phyloP scores from a whole-genome alignment of 2,888 invertebrate genomes.

The Mylabris sibirica region DNA sequence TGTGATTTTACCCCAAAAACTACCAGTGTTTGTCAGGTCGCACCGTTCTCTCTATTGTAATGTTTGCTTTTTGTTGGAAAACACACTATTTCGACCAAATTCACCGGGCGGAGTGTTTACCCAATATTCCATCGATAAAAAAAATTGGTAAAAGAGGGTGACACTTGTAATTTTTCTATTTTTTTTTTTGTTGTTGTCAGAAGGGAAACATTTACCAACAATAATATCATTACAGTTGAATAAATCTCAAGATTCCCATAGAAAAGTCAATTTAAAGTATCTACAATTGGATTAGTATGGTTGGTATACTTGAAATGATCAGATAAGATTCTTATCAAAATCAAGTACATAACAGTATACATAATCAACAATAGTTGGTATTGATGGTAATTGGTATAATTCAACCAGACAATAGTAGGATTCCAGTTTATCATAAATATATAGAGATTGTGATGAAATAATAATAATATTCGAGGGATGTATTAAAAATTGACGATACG shows the following conservation, averaged over 20 bases:
- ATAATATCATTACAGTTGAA: slow-evolving; percentile 51
- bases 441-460: not conserved
- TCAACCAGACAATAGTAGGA: not conserved
- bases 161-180: slow-evolving; percentile 35
- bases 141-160: slow-evolving; percentile 47
- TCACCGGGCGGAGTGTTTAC: slow-evolving; percentile 59
- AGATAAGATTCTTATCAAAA: slow-evolving; percentile 31
- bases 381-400: not conserved
- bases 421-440: not conserved
- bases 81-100: slow-evolving; percentile 54
- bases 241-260: slow-evolving; percentile 38
- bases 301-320: slow-evolving; percentile 16
- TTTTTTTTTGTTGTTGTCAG: no score
- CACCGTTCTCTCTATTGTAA: slow-evolving; percentile 44
- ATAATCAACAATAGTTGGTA: not conserved
- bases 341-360: not conserved
- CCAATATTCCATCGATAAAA: slow-evolving; percentile 48
- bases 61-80: slow-evolving; percentile 55
- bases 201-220: slow-evolving; percentile 43
- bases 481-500: slow-evolving; percentile 33
- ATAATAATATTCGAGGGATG: not conserved
- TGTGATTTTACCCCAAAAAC: slow-evolving; percentile 44
- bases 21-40: slow-evolving; percentile 31
- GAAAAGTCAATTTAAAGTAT: slow-evolving; percentile 4
- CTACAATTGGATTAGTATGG: slow-evolving; percentile 24